Percentiles rank a stretch among this genome's conserved stretches.
Conservation (phyloP, 2,888 invertebrate species). For the Chloroclysta siterata region DNA sequence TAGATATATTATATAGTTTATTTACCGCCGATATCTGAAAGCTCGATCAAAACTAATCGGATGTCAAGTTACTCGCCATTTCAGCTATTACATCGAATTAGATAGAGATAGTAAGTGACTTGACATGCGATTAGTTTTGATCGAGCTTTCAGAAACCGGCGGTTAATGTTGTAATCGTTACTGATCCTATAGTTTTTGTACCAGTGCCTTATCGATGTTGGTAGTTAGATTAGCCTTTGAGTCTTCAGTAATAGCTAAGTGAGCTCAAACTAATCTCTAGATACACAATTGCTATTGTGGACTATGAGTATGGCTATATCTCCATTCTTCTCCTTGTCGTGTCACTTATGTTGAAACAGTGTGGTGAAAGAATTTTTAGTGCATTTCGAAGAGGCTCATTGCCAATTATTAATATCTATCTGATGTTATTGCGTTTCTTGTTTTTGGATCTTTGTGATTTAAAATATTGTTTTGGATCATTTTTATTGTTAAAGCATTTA, state of each 20-base stretch:
- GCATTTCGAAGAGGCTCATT: too few species aligned
- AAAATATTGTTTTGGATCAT: constrained; percentile 38
- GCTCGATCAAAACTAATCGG: too few species aligned
- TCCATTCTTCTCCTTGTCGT: too few species aligned
- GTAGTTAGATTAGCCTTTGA: constrained; percentile 1
- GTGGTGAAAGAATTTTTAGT: too few species aligned
- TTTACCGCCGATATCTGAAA: too few species aligned
- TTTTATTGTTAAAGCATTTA: constrained; percentile 59
- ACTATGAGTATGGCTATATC: neutral
- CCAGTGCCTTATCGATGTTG: constrained; percentile 43
- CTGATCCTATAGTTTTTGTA: constrained; percentile 32
- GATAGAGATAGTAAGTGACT: too few species aligned
- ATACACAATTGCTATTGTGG: neutral
- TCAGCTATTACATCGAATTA: too few species aligned
- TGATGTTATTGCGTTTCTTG: constrained; percentile 8
- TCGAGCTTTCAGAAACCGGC: too few species aligned
- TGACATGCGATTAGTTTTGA: too few species aligned
- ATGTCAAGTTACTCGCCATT: too few species aligned
- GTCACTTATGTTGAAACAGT: too few species aligned
- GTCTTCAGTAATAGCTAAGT: neutral
- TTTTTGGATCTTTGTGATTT: constrained; percentile 33
- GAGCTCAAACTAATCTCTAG: neutral
- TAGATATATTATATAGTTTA: constrained; percentile 17
- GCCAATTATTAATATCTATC: too few species aligned
- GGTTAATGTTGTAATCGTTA: constrained; percentile 14